Percentiles rank a stretch among this genome's conserved stretches.
Conservation (phyloP, 2,888 invertebrate species). For the Strigamia maritima region DNA sequence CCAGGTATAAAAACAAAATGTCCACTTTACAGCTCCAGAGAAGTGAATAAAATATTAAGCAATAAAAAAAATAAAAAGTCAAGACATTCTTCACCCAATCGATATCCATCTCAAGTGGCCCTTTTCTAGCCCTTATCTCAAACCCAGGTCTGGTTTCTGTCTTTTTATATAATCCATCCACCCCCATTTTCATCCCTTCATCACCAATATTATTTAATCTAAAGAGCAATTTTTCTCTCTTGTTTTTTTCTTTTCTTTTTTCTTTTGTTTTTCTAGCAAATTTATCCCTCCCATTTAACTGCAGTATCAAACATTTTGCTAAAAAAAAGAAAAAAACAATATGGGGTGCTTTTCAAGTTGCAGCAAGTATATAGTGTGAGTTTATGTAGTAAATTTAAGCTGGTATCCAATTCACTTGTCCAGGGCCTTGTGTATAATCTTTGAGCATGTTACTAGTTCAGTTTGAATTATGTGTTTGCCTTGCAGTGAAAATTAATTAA, state of each 20-base stretch:
- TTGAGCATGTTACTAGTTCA: conserved; percentile 1
- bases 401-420: conserved; percentile 4
- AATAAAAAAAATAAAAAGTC: conserved; percentile 1
- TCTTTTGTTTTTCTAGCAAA: not conserved
- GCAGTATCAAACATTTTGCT: not conserved
- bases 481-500: not conserved
- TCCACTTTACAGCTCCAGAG: not conserved
- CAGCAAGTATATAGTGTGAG: not conserved
- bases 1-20: not conserved
- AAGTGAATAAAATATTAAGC: not conserved
- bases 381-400: not conserved
- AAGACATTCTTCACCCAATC: not conserved
- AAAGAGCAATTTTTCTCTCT: not conserved
- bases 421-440: not conserved
- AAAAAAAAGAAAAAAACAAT: not conserved
- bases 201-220: not conserved
- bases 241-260: not conserved
- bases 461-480: not conserved
- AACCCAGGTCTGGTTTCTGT: not conserved
- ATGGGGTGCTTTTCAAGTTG: not conserved
- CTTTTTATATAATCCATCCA: not conserved
- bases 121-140: not conserved
- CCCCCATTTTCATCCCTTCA: not conserved
- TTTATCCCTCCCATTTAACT: not conserved
- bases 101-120: not conserved